A percentile compares a stretch with the other conserved stretches of the same genome.
These are phyloP conservation scores for Tolmerus cingulatus DNA, from an alignment of 2,888 invertebrate genomes.

Conservation along the genomic window DNA sequence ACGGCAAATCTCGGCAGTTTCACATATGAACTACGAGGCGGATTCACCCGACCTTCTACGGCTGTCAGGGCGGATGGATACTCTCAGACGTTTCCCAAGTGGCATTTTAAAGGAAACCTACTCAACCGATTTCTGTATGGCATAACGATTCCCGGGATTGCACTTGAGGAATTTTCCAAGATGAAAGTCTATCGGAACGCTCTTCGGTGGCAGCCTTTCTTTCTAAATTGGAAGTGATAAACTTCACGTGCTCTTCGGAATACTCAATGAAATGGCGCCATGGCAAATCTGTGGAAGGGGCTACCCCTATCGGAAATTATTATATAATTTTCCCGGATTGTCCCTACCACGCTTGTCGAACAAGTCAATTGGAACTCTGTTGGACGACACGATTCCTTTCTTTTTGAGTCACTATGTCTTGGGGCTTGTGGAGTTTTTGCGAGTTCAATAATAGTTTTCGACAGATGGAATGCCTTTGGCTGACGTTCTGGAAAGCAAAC, in stretches of 20 bases:
- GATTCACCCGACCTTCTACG: not conserved
- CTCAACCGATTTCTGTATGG: not conserved
- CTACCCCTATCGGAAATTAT: not conserved
- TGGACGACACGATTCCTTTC: not conserved
- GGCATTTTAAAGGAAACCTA: conserved; percentile 3
- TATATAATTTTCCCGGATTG: not conserved
- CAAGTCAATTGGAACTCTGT: not conserved
- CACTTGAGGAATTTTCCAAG: not conserved
- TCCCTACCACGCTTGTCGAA: not conserved
- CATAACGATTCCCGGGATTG: not conserved
- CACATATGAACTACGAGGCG: not conserved
- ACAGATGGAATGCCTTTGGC: not conserved
- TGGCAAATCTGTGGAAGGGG: not conserved
- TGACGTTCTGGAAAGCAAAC: not conserved
- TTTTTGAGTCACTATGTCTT: not conserved
- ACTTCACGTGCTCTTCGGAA: not conserved
- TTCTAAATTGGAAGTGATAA: conserved; percentile 3
- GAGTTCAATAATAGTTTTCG: not conserved
- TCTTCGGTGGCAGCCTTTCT: not conserved
- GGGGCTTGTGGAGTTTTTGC: not conserved
- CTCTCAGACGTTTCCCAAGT: not conserved
- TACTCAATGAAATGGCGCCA: not conserved
- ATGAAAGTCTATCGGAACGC: not conserved
- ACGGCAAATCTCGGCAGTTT: not conserved
- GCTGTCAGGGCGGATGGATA: not conserved